These are phyloP conservation scores for Psilanteris sp. DNA, from an alignment of 1,140 invertebrate species.

Conservation along the genomic window DNA sequence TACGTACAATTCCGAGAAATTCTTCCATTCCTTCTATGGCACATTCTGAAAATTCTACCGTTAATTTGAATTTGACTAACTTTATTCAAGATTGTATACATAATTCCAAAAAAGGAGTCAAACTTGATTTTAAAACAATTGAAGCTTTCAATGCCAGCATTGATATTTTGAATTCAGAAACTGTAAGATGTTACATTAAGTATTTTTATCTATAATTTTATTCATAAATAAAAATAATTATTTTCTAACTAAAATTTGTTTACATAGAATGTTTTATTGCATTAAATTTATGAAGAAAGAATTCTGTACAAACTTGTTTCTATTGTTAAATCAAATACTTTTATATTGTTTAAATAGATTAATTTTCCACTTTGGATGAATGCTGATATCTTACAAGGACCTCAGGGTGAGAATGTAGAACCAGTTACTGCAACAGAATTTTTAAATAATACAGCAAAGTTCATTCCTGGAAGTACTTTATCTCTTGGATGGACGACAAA, in stretches of 20 bases:
- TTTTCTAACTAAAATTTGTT: too few relatives aligned
- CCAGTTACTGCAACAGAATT: slow-evolving; percentile 87
- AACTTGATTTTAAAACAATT: slow-evolving; percentile 92
- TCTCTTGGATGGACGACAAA: slow-evolving; percentile 94
- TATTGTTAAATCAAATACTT: too few relatives aligned
- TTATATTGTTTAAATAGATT: too few relatives aligned
- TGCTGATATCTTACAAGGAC: slow-evolving; percentile 91
- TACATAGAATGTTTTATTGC: too few relatives aligned
- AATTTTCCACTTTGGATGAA: slow-evolving; percentile 92
- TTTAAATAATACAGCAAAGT: slow-evolving; percentile 79
- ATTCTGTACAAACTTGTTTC: too few relatives aligned
- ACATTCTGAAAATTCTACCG: slow-evolving; percentile 86
- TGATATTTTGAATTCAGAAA: slow-evolving; percentile 78
- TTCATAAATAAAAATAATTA: too few relatives aligned
- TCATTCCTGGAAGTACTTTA: slow-evolving; percentile 85
- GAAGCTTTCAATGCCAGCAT: slow-evolving; percentile 87
- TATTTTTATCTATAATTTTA: too few relatives aligned
- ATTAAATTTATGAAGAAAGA: too few relatives aligned
- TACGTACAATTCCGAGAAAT: slow-evolving; percentile 83
- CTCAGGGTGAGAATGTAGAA: slow-evolving; percentile 73
- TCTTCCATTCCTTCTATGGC: slow-evolving; percentile 89
- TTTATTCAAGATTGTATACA: slow-evolving; percentile 84
- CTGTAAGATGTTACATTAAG: too few relatives aligned
- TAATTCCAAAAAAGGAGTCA: slow-evolving; percentile 85
- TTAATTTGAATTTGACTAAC: slow-evolving; percentile 87